Conservation (phyloP, 92 coral and sea anemone species). For the Meandrina meandrites region DNA sequence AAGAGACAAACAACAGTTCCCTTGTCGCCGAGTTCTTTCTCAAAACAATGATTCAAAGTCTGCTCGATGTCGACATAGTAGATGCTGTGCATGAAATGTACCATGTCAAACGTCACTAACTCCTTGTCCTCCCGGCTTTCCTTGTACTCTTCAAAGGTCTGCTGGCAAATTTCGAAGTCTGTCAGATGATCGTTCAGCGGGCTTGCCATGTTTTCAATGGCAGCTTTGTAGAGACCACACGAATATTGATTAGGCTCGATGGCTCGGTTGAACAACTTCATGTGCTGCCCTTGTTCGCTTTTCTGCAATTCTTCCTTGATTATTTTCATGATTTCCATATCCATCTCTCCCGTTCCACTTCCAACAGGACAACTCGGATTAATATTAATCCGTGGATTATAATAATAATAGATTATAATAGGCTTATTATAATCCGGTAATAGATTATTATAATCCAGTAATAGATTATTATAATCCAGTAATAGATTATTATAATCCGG, state of each 20-base stretch:
- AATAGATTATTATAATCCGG: too few relatives aligned
- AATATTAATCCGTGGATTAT: too few relatives aligned
- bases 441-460: too few relatives aligned
- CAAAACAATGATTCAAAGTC: constrained; percentile 18
- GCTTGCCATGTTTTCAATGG: neutral
- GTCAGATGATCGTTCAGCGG: neutral
- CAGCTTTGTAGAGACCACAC: constrained; percentile 1
- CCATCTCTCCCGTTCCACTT: constrained; percentile 31
- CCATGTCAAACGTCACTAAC: constrained; percentile 39
- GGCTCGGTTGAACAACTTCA: neutral
- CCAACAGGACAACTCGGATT: too few relatives aligned
- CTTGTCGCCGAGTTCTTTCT: neutral
- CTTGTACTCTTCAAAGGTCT: constrained; percentile 43
- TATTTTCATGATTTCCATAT: constrained; percentile 27
- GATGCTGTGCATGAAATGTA: constrained; percentile 27
- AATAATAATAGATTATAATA: too few relatives aligned
- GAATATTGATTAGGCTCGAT: constrained; percentile 10
- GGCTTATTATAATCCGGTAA: too few relatives aligned
- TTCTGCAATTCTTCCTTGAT: constrained; percentile 27
- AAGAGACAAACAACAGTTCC: neutral
- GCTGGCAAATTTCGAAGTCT: constrained; percentile 9
- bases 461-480: too few relatives aligned
- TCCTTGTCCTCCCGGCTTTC: neutral
- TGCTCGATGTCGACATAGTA: constrained; percentile 25
- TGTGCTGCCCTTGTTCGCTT: neutral